phyloP scores from a whole-genome alignment of 2,113 vertebrate species.

The Anhinga anhinga region DNA sequence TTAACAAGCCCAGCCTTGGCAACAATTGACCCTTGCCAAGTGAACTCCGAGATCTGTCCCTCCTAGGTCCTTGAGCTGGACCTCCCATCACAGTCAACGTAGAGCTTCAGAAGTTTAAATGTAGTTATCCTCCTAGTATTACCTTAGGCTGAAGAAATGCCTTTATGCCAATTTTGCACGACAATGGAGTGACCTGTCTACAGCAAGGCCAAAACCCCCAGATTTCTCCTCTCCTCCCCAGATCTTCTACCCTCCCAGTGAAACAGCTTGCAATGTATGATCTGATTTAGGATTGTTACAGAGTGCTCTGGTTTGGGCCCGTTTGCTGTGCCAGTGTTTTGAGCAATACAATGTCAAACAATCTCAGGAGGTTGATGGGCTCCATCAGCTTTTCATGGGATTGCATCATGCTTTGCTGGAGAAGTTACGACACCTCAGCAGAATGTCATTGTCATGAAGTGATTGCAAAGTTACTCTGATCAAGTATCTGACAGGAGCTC shows the following conservation, averaged over 20 bases:
- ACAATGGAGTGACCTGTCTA: background rate
- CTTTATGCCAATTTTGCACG: background rate
- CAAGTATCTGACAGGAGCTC: background rate
- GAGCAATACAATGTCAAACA: background rate
- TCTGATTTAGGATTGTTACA: background rate
- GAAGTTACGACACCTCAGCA: background rate
- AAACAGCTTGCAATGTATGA: background rate
- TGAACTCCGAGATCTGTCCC: background rate
- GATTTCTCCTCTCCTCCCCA: background rate
- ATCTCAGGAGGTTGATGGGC: background rate
- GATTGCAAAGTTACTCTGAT: background rate
- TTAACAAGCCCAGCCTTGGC: background rate
- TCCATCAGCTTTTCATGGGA: background rate
- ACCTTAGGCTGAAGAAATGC: background rate
- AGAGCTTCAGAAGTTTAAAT: background rate
- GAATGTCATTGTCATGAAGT: background rate
- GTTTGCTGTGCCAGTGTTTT: background rate
- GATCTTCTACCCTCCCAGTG: background rate
- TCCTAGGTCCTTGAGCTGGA: background rate
- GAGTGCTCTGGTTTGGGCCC: background rate
- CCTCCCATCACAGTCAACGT: fast-evolving
- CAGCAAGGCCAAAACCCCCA: background rate
- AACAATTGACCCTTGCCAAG: background rate
- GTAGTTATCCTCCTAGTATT: background rate
- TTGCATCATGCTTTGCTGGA: background rate